phyloP scores from a whole-genome alignment of 2,797 vertebrate genomes.

The Dallia pectoralis region DNA sequence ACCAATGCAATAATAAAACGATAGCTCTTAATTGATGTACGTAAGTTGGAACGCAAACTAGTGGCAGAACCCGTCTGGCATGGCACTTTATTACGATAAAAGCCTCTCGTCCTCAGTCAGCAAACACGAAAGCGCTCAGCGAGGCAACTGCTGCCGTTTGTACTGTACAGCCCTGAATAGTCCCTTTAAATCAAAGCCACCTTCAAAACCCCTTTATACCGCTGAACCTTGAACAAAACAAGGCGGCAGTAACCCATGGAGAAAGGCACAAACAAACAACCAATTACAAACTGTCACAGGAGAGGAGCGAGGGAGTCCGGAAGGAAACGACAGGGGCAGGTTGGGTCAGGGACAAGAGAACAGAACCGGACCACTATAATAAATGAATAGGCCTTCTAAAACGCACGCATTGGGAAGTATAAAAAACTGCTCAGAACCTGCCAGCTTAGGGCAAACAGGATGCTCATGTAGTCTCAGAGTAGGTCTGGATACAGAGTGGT shows the following conservation, averaged over 20 bases:
- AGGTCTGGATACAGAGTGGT: slow-evolving; percentile 16
- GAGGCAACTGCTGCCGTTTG: slow-evolving; percentile 31
- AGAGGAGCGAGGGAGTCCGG: slow-evolving; percentile 11
- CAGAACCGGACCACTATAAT: slow-evolving; percentile 2
- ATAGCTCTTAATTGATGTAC: no score
- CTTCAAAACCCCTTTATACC: slow-evolving; percentile 42
- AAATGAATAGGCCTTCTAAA: not conserved
- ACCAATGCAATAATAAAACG: not conserved
- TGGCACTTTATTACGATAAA: slow-evolving; percentile 41
- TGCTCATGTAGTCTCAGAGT: slow-evolving; percentile 6
- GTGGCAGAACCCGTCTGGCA: slow-evolving; percentile 11
- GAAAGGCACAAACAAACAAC: slow-evolving; percentile 47
- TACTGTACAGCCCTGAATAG: slow-evolving; percentile 23
- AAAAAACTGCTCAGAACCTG: slow-evolving; percentile 21
- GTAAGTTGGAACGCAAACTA: no score
- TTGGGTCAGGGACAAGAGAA: slow-evolving; percentile 5
- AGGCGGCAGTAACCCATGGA: slow-evolving; percentile 44
- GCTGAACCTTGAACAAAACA: slow-evolving; percentile 58
- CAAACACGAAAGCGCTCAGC: slow-evolving; percentile 47
- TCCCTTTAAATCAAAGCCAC: slow-evolving; percentile 55
- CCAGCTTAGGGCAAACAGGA: slow-evolving; percentile 18
- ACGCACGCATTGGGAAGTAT: not conserved
- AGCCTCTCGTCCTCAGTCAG: slow-evolving; percentile 23
- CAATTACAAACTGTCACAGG: slow-evolving; percentile 37
- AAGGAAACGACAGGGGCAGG: not conserved